phyloP scores from a whole-genome alignment of 2,797 vertebrate genomes.

The Notamacropus eugenii region DNA sequence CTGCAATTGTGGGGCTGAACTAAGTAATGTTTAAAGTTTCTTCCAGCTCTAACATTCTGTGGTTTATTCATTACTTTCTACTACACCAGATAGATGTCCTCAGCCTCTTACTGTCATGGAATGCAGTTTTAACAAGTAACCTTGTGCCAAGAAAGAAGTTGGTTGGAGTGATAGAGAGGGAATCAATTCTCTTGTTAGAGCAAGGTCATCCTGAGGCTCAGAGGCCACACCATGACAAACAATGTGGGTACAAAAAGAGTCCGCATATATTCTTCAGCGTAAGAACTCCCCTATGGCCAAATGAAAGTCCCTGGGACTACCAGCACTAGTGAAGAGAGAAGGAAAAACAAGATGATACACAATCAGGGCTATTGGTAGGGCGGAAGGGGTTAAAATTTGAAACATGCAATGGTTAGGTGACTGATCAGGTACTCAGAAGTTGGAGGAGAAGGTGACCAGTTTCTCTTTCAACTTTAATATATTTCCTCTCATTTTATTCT shows the following conservation, averaged over 20 bases:
- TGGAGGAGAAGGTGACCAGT: slow-evolving; percentile 31
- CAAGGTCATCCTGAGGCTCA: not conserved
- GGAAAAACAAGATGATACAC: not conserved
- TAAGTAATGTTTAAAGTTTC: not conserved
- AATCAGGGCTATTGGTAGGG: slow-evolving; percentile 3
- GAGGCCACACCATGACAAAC: not conserved
- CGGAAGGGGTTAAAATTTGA: slow-evolving; percentile 29
- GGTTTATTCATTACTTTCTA: not conserved
- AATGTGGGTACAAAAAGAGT: not conserved
- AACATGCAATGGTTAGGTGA: slow-evolving; percentile 12
- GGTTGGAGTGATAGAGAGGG: not conserved
- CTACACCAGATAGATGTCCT: not conserved
- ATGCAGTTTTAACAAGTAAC: not conserved
- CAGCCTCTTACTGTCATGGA: not conserved
- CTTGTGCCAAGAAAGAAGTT: not conserved
- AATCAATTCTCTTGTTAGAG: not conserved
- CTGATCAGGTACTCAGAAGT: not conserved
- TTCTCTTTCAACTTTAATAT: slow-evolving; percentile 33
- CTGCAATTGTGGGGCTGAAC: not conserved
- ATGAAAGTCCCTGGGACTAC: not conserved
- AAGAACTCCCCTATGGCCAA: not conserved
- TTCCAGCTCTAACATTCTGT: not conserved
- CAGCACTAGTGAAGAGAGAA: not conserved
- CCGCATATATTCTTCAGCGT: not conserved
- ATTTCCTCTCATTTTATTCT: slow-evolving; percentile 34